phyloP scores from a whole-genome alignment of 2,797 vertebrate species.

The Potorous gilbertii region DNA sequence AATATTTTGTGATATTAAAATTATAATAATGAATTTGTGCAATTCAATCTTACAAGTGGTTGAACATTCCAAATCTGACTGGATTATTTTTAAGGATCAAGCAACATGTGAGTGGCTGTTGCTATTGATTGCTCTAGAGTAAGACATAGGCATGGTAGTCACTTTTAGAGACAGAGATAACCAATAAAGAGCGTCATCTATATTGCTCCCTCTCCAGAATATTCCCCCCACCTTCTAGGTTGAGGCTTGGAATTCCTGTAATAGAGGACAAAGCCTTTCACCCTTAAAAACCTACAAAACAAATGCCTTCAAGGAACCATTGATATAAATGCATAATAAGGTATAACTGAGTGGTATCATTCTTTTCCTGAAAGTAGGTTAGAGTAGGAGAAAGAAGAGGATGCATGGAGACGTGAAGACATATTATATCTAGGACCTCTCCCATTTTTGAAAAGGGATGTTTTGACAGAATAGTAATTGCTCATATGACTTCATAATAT shows the following conservation, averaged over 20 bases:
- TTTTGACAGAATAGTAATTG: background rate
- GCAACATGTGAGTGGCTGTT: background rate
- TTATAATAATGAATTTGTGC: background rate
- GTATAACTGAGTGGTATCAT: background rate
- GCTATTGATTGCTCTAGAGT: background rate
- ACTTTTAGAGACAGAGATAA: background rate
- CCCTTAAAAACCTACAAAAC: background rate
- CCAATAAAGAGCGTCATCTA: background rate
- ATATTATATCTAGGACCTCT: background rate
- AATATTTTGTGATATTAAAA: background rate
- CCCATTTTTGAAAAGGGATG: background rate
- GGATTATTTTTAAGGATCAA: background rate
- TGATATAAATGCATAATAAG: background rate
- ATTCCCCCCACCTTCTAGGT: background rate
- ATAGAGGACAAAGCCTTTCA: background rate
- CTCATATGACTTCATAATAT: background rate
- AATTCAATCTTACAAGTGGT: background rate
- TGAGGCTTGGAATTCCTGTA: background rate
- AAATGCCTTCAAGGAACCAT: background rate
- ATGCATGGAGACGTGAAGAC: background rate
- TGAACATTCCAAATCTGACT: conserved; percentile 4
- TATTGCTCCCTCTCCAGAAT: background rate
- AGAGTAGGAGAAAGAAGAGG: background rate
- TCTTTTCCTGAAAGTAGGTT: background rate
- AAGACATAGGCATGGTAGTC: background rate